Evolutionary conservation across 2,888 invertebrate genomes (phyloP).

Genomic region (Chesias legatella): DNA sequence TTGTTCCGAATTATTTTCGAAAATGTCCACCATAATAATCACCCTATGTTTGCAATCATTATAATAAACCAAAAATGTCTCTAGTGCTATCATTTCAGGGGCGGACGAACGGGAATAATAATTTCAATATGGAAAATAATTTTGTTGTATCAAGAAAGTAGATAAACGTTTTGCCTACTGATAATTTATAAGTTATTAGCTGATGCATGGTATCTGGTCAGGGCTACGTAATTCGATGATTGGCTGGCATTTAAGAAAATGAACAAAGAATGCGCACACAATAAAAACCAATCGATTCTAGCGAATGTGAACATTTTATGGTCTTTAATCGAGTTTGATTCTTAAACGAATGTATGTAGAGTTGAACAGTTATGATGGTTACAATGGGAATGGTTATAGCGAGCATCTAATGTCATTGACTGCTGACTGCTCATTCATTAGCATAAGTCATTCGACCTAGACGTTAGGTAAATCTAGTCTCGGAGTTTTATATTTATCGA

Average conservation of each 20-base stretch:
- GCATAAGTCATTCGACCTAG: slow-evolving; percentile 49
- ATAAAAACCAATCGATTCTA: slow-evolving; percentile 16
- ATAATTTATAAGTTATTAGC: slow-evolving; percentile 4
- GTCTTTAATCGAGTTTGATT: slow-evolving; percentile 3
- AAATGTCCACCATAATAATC: too few species aligned
- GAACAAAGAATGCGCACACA: slow-evolving; percentile 12
- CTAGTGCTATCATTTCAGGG: too few species aligned
- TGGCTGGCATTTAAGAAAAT: slow-evolving; percentile 14
- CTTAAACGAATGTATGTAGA: not conserved
- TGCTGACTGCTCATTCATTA: slow-evolving; percentile 63
- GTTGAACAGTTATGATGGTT: slow-evolving; percentile 4
- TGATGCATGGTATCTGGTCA: slow-evolving; percentile 8
- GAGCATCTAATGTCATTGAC: slow-evolving; percentile 44
- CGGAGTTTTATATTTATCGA: slow-evolving; percentile 21
- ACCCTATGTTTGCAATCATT: too few species aligned
- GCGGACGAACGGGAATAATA: too few species aligned
- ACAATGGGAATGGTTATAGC: slow-evolving; percentile 22
- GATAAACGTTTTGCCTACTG: too few species aligned
- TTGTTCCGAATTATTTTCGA: too few species aligned
- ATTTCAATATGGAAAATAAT: too few species aligned
- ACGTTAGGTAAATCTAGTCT: slow-evolving; percentile 32
- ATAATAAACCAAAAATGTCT: too few species aligned
- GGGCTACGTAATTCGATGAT: slow-evolving; percentile 9
- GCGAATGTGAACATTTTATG: slow-evolving; percentile 6
- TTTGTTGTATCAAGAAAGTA: too few species aligned